phyloP scores from a whole-genome alignment of 2,888 invertebrate species.

The Sialis fuliginosa region DNA sequence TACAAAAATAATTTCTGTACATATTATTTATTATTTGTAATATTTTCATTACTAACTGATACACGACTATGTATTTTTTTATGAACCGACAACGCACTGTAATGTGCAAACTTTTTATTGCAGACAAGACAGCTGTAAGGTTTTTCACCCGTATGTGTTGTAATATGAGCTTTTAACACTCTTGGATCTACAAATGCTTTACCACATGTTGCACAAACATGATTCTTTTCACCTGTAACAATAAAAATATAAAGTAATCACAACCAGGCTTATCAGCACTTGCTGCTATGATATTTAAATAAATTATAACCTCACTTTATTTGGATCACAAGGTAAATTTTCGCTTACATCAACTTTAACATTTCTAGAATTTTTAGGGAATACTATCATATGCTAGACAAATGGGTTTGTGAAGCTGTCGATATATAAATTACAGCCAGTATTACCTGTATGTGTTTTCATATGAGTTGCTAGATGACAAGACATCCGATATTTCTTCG shows the following conservation, averaged over 20 bases:
- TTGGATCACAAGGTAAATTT: no score
- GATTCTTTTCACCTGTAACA: conserved; percentile 14
- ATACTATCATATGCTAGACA: no score
- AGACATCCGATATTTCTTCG: conserved; percentile 19
- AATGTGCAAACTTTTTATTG: conserved; percentile 6
- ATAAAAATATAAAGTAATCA: not conserved
- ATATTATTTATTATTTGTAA: no score
- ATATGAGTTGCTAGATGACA: conserved; percentile 19
- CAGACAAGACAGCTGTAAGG: conserved; percentile 10
- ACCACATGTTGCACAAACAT: conserved; percentile 11
- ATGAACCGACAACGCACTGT: conserved; percentile 12
- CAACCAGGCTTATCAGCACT: not conserved
- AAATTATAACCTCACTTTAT: no score
- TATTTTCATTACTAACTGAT: not conserved
- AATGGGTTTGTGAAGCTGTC: no score
- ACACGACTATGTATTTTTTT: conserved; percentile 10
- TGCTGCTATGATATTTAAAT: no score
- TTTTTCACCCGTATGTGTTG: conserved; percentile 11
- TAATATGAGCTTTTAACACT: conserved; percentile 12
- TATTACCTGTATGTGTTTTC: conserved; percentile 18
- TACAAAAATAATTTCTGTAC: no score
- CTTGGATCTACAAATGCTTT: conserved; percentile 12
- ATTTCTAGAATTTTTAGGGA: no score
- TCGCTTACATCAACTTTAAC: no score
- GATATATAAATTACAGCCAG: no score